These are phyloP conservation scores for Antheraea mylitta DNA, from an alignment of 1,140 invertebrate species.

Conservation along the genomic window DNA sequence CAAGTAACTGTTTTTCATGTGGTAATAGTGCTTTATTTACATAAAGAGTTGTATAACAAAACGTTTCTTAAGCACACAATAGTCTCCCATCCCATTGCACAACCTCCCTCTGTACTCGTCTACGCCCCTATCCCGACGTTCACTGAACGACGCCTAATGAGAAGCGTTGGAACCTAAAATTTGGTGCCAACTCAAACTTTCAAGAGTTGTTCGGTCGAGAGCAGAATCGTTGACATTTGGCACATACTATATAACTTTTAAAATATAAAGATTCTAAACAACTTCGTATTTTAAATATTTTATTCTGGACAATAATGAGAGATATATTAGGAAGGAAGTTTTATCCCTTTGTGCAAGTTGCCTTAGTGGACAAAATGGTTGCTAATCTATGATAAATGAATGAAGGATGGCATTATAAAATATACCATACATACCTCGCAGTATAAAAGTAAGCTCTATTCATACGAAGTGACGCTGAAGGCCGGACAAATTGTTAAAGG, in stretches of 20 bases:
- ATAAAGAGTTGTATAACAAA: constrained; percentile 55
- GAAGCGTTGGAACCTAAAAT: constrained; percentile 70
- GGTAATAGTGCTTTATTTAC: constrained; percentile 11
- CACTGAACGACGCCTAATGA: constrained; percentile 60
- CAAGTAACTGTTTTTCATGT: not conserved
- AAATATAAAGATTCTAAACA: too few species aligned
- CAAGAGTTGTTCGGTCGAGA: constrained; percentile 51
- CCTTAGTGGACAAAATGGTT: too few species aligned
- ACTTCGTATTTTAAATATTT: too few species aligned
- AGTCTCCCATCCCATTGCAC: constrained; percentile 30
- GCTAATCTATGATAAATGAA: too few species aligned
- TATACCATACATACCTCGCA: too few species aligned
- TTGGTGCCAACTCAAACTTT: constrained; percentile 70
- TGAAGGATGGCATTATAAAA: too few species aligned
- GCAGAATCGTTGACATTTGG: constrained; percentile 39
- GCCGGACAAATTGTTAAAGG: too few species aligned
- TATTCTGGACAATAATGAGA: too few species aligned
- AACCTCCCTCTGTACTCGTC: constrained; percentile 10
- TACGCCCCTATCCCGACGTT: constrained; percentile 28
- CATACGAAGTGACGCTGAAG: too few species aligned
- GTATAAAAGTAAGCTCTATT: too few species aligned
- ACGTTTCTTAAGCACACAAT: constrained; percentile 57
- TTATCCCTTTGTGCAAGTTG: too few species aligned
- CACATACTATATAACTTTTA: not conserved
- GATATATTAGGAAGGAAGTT: too few species aligned